Evolutionary conservation across 2,888 invertebrate genomes (phyloP).

Genomic region (Hirtodrosophila alboralis): DNA sequence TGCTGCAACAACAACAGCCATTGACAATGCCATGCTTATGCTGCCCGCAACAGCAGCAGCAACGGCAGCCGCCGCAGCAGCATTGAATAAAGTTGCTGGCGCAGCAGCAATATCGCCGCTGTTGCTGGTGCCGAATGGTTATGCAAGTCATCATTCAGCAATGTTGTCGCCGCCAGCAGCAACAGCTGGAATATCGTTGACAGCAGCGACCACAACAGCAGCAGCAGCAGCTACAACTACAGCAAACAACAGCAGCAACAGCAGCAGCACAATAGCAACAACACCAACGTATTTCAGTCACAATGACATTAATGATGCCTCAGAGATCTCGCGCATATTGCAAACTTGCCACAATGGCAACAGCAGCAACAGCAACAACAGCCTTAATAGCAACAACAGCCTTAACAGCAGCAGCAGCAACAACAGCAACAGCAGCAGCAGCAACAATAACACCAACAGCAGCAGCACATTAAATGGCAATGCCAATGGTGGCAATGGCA

Average conservation of each 20-base stretch:
- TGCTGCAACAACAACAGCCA: slow-evolving; percentile 11
- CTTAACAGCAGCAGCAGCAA: slow-evolving; percentile 7
- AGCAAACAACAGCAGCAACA: slow-evolving; percentile 10
- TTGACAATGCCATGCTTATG: slow-evolving; percentile 43
- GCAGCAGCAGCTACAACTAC: slow-evolving; percentile 13
- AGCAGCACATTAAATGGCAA: slow-evolving; percentile 45
- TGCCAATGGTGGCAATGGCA: slow-evolving; percentile 30
- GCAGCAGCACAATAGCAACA: slow-evolving; percentile 16
- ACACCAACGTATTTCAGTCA: slow-evolving; percentile 64
- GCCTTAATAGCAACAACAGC: slow-evolving; percentile 8
- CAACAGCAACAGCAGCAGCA: slow-evolving; percentile 57
- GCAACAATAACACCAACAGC: slow-evolving; percentile 6
- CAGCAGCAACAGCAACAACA: slow-evolving; percentile 44
- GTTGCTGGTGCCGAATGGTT: slow-evolving; percentile 54
- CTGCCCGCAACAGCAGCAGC: slow-evolving; percentile 21
- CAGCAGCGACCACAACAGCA: slow-evolving; percentile 18
- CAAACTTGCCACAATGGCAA: slow-evolving; percentile 84
- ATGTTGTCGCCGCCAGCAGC: slow-evolving; percentile 57
- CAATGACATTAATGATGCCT: slow-evolving; percentile 83
- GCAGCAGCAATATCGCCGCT: slow-evolving; percentile 33
- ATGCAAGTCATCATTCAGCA: slow-evolving; percentile 41
- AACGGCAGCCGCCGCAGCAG: slow-evolving; percentile 7
- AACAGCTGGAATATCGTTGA: slow-evolving; percentile 16
- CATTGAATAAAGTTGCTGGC: slow-evolving; percentile 26
- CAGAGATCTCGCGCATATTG: slow-evolving; percentile 84